phyloP scores from a whole-genome alignment of 2,113 vertebrate species.

The Gracilinanus agilis region DNA sequence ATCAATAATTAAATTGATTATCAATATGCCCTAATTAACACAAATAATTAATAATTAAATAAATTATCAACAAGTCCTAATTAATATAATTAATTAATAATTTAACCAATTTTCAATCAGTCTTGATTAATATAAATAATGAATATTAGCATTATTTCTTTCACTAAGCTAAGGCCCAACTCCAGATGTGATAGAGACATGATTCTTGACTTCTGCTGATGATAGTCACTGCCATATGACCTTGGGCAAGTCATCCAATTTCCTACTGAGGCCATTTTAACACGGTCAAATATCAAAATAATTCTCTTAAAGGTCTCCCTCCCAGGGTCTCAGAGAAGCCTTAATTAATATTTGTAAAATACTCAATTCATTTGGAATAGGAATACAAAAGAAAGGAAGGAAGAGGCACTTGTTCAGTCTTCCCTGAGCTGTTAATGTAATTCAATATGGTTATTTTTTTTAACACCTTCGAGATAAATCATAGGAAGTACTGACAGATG shows the following conservation, averaged over 20 bases:
- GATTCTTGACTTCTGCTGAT: background rate
- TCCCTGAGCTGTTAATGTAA: slow-evolving; percentile 46
- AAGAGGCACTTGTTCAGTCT: slow-evolving; percentile 67
- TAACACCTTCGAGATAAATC: slow-evolving; percentile 71
- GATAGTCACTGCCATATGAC: background rate
- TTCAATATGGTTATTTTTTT: slow-evolving; percentile 78
- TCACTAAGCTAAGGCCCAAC: background rate
- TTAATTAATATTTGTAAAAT: slow-evolving; percentile 54
- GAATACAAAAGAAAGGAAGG: slow-evolving; percentile 34
- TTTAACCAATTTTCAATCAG: background rate
- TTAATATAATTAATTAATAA: background rate
- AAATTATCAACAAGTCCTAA: background rate
- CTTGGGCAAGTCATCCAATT: slow-evolving; percentile 10
- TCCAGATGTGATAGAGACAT: background rate
- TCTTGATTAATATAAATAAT: background rate
- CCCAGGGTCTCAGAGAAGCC: slow-evolving; percentile 13
- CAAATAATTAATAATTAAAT: background rate
- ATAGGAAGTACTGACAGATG: slow-evolving; percentile 32
- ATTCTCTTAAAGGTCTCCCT: background rate
- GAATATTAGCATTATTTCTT: slow-evolving; percentile 13
- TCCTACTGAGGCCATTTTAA: slow-evolving; percentile 21
- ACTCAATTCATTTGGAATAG: slow-evolving; percentile 56
- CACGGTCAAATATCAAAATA: slow-evolving; percentile 20
- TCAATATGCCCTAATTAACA: background rate
- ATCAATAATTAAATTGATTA: background rate